Base-by-base conservation (phyloP, 2,113 vertebrate species). In the Sinocyclocheilus anophthalmus region DNA sequence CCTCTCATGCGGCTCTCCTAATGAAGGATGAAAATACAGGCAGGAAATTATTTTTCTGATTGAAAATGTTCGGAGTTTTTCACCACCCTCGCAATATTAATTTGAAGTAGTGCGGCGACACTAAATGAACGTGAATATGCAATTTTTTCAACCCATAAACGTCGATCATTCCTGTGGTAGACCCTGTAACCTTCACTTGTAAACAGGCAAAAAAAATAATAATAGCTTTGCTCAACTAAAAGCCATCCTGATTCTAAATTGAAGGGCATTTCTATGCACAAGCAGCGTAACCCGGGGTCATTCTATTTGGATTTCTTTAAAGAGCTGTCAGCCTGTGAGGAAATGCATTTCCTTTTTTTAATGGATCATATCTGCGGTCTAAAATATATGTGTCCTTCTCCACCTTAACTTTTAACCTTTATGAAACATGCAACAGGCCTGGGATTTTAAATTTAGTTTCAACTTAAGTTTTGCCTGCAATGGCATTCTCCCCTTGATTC, bases 21-120 rank as follows among this genome's bases (percentile, higher is more conserved):
- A 86, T 86, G 70, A 73, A 30, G 11, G 57, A 89, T 87, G 90
- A 89, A 42, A 81, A 88, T 53, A 90, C 59, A 86, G 85, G 89
- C 88, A 77, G 76, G 70, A 87, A 85, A 77, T 73, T 18, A 84
- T 79, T 39, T 42, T 26, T 75, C 22, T 83, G 57, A 83, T 69
- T 81, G 45, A 65, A 78, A 78, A 72, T 70, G 53, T 81, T 67
- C 72, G 61, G 50, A 37, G 72, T 77, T 50, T 80, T 84, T 88
- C 69, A 84, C 20, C 22, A 69, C 72, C 65, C 63, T 67, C 16
- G 3, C 39, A 77, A 81, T 81, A 81, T 87, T 77, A 53, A 8
- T 57, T 18, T 75, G 63, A 59, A 81, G 61, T 57, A 77, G 63
- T 69, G 69, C 18, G 24, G 42, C 24, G 13, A 48, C 13, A 14